Conservation (phyloP, 2,113 vertebrate genomes). For the Mesembrinibis cayennensis region DNA sequence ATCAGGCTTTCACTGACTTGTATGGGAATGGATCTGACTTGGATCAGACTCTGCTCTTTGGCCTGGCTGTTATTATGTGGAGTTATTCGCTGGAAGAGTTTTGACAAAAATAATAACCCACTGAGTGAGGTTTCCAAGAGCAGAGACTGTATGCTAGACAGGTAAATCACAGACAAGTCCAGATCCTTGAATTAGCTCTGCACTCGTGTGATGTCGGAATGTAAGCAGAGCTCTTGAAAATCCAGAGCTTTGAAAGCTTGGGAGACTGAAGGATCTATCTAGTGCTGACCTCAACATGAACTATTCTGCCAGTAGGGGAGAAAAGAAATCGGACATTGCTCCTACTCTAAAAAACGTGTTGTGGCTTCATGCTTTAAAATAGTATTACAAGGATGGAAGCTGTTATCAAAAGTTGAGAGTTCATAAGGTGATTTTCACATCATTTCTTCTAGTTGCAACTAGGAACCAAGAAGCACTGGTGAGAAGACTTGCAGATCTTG, state of each 20-base stretch:
- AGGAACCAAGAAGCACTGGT: neutral
- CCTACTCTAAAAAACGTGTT: neutral
- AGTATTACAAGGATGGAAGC: neutral
- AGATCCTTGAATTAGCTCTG: neutral
- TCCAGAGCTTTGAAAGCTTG: neutral
- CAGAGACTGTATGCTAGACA: neutral
- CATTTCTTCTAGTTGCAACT: neutral
- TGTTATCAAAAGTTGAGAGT: neutral
- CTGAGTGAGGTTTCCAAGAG: neutral
- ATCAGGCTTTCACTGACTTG: neutral
- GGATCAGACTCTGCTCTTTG: neutral
- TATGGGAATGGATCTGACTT: neutral
- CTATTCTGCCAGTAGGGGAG: neutral
- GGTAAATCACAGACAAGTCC: neutral
- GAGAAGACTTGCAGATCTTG: neutral
- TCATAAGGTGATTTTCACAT: neutral
- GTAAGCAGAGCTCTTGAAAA: neutral
- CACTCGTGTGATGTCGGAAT: neutral
- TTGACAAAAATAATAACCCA: neutral
- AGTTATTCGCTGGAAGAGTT: neutral
- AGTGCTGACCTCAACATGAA: neutral
- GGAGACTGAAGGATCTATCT: neutral
- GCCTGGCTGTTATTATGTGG: neutral
- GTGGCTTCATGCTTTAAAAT: neutral
- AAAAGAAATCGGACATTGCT: neutral